A percentile compares a stretch with the other conserved stretches of the same genome.
These are phyloP conservation scores for Caenorhabditis sulstoni DNA, from an alignment of 2,888 invertebrate species.

Conservation along the genomic window DNA sequence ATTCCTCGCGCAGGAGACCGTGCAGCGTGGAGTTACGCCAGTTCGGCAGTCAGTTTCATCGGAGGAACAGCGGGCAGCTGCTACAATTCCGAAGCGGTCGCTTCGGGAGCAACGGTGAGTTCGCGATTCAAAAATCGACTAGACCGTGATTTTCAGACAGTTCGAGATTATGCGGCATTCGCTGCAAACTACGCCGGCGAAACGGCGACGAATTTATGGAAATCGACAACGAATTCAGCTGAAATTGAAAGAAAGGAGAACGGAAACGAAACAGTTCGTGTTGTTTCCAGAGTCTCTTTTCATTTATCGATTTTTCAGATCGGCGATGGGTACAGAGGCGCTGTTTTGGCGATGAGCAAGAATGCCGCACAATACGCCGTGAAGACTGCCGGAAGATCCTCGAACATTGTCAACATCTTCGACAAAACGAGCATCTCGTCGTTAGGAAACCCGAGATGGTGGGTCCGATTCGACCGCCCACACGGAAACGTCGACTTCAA, in stretches of 20 bases:
- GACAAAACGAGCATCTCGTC: conserved; percentile 15
- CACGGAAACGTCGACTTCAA: conserved; percentile 18
- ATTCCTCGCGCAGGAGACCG: too few species aligned
- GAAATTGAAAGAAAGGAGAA: too few species aligned
- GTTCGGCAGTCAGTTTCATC: background rate
- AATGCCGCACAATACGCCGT: conserved; percentile 16
- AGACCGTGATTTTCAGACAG: background rate
- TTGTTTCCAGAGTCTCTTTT: too few species aligned
- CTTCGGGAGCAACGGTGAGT: background rate
- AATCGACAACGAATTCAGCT: background rate
- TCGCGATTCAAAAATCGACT: too few species aligned
- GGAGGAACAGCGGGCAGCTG: background rate
- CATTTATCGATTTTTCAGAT: too few species aligned
- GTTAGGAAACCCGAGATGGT: conserved; percentile 26
- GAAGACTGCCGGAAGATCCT: background rate
- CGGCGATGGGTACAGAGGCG: conserved; percentile 4
- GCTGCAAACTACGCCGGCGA: background rate
- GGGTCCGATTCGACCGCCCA: conserved; percentile 16
- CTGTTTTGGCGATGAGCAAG: background rate
- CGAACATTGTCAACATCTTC: conserved; percentile 38
- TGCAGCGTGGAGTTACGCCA: background rate
- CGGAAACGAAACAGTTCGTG: background rate
- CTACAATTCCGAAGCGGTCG: background rate
- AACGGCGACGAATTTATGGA: background rate
- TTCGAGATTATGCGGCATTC: background rate